These are phyloP conservation scores for Lasius fuliginosus DNA, from an alignment of 2,888 invertebrate genomes.

Conservation along the genomic window DNA sequence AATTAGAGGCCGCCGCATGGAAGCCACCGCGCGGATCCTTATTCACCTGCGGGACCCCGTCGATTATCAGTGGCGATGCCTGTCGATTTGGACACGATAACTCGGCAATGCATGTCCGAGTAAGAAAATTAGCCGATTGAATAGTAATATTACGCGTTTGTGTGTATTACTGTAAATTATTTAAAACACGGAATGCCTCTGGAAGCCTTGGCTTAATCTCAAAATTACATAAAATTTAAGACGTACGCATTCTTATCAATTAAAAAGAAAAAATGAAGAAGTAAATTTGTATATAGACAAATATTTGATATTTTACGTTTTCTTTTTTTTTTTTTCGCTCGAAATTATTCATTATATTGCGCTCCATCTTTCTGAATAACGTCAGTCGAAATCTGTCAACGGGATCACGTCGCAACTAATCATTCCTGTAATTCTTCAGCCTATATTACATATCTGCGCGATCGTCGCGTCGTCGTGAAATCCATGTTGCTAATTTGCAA, in stretches of 20 bases:
- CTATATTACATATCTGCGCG: background rate
- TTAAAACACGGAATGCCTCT: background rate
- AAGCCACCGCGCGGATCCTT: conserved; percentile 59
- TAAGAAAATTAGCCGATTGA: background rate
- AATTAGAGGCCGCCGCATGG: conserved; percentile 80
- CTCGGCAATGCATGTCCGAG: background rate
- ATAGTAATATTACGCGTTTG: background rate
- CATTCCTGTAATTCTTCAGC: conserved; percentile 12
- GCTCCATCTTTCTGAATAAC: background rate
- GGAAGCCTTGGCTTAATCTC: background rate
- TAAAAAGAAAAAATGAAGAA: background rate
- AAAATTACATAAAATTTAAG: background rate
- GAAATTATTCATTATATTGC: background rate
- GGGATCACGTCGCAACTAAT: background rate
- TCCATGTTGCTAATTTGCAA: conserved; percentile 35
- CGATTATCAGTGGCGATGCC: conserved; percentile 29
- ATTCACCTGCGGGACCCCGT: conserved; percentile 51
- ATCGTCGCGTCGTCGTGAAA: background rate
- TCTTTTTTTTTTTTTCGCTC: conserved; percentile 9
- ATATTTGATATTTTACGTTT: background rate
- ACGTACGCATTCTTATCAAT: background rate
- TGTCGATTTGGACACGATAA: conserved; percentile 16
- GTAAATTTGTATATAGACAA: background rate
- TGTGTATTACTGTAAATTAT: background rate
- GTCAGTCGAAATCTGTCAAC: conserved; percentile 8